A percentile compares a stretch with the other conserved stretches of the same genome.
Evolutionary conservation across 2,888 invertebrate genomes (phyloP).

Genomic region (Drosophila koepferae): DNA sequence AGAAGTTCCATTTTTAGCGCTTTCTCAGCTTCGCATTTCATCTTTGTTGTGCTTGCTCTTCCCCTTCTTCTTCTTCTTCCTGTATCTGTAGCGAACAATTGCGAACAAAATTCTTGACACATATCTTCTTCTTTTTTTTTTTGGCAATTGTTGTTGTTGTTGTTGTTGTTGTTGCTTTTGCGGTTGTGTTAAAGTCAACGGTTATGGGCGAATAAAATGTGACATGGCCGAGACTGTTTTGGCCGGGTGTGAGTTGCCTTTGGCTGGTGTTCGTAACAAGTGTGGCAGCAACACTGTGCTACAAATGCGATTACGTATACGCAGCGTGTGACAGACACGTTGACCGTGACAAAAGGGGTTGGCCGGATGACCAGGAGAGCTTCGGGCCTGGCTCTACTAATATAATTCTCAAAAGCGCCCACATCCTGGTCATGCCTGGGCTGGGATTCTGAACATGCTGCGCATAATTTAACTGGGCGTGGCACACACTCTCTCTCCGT

Average conservation of each 20-base stretch:
- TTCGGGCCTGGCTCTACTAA: neutral
- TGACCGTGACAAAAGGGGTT: conserved; percentile 40
- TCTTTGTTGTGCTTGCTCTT: conserved; percentile 1
- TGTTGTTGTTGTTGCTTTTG: conserved; percentile 49
- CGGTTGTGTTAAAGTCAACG: conserved; percentile 72
- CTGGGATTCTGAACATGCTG: conserved; percentile 35
- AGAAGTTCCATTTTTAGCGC: conserved; percentile 33
- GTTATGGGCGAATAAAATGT: conserved; percentile 64
- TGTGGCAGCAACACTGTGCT: conserved; percentile 58
- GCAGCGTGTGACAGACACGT: conserved; percentile 56
- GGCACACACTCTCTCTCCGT: neutral
- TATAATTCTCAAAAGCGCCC: conserved; percentile 18
- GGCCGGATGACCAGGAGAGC: neutral
- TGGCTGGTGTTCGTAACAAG: conserved; percentile 55
- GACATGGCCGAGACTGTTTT: conserved; percentile 29
- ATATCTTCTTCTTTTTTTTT: conserved; percentile 41
- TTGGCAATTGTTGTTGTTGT: conserved; percentile 32
- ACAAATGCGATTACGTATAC: conserved; percentile 77
- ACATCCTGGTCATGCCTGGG: conserved; percentile 28
- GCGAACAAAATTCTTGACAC: conserved; percentile 58
- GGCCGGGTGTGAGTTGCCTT: neutral
- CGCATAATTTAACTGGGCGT: conserved; percentile 40
- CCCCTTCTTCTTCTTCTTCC: neutral
- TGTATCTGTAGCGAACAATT: conserved; percentile 37
- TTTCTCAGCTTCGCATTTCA: neutral